phyloP scores from a whole-genome alignment of 2,888 invertebrate genomes.

The Epirrhoe alternata region DNA sequence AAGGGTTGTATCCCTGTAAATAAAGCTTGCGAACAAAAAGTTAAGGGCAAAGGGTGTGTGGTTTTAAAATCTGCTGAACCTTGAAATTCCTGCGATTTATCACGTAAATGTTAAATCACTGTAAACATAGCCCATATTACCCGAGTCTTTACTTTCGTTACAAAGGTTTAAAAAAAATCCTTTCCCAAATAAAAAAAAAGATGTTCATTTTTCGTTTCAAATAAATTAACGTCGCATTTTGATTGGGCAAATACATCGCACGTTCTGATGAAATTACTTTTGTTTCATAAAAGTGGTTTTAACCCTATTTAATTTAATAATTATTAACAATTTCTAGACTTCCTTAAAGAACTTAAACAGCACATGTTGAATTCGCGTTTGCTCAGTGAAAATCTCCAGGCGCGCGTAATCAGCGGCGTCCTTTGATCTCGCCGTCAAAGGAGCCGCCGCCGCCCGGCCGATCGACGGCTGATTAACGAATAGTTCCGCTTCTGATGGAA shows the following conservation, averaged over 20 bases:
- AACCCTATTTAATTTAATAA: background rate
- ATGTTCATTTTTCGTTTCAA: too few species aligned
- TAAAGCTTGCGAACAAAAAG: conserved; percentile 25
- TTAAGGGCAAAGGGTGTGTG: conserved; percentile 20
- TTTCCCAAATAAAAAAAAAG: too few species aligned
- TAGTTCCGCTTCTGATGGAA: conserved; percentile 35
- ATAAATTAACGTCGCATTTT: too few species aligned
- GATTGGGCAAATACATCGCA: too few species aligned
- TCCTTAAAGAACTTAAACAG: conserved; percentile 1
- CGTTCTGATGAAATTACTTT: too few species aligned
- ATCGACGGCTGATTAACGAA: conserved; percentile 44
- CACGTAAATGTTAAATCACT: background rate
- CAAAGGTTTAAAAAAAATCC: too few species aligned
- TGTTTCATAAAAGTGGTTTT: too few species aligned
- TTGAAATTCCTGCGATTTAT: conserved; percentile 9
- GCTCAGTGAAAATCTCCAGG: conserved; percentile 45
- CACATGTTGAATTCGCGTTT: conserved; percentile 23
- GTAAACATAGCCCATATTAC: background rate
- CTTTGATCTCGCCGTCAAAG: conserved; percentile 47
- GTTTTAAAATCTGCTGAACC: conserved; percentile 23
- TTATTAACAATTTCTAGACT: background rate
- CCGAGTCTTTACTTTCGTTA: too few species aligned
- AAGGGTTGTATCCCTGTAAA: conserved; percentile 22
- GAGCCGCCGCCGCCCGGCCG: conserved; percentile 33
- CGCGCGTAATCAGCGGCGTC: conserved; percentile 42